Evolutionary conservation across 2,113 vertebrate species (phyloP), one percentile per base, ranked within the genome.

Genomic region (Bucco capensis): DNA sequence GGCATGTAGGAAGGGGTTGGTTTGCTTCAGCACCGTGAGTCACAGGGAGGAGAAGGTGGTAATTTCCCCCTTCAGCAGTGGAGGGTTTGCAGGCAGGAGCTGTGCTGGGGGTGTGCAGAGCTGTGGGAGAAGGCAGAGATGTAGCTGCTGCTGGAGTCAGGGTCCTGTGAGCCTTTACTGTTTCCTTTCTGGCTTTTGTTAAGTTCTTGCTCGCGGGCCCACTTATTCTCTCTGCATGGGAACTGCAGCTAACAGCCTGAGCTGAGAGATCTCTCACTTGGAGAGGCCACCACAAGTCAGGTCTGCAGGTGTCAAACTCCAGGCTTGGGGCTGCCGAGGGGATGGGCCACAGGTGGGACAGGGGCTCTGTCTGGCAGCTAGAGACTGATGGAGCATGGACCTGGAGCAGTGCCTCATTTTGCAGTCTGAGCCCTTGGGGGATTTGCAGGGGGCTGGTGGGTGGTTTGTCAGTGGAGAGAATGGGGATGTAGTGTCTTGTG

Each of bases 91-190:
- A 19, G 73, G 56, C 88, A 56, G 75, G 40, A 28, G 19, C 31
- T 0, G 47, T 23, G 75, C 71, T 12, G 89, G 86, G 81, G 88
- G 70, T 49, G 44, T 49, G 38, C 19, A 3, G 47, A 6, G 38
- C 9, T 22, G 87, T 76, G 82, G 88, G 93, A 91, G 85, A 74
- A 65, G 58, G 83, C 65, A 87, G 71, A 17, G 61, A 19, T 56
- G 54, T 19, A 50, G 76, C 73, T 83, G 40, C 1, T 86, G 88
- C 93, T 88, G 83, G 8, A 82, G 75, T 16, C 9, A 10, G 57
- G 77, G 65, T 74, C 53, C 30, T 25, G 14, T 33, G n/a, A 33
- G 71, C 51, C 56, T 69, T 14, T 53, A n/a, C 78, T 71, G 5
- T 60, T 66, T 53, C 1, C 74, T 75, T 83, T 57, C 72, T 19